Base-by-base conservation (phyloP, 1,140 invertebrate genomes). In the Caerostris darwini region DNA sequence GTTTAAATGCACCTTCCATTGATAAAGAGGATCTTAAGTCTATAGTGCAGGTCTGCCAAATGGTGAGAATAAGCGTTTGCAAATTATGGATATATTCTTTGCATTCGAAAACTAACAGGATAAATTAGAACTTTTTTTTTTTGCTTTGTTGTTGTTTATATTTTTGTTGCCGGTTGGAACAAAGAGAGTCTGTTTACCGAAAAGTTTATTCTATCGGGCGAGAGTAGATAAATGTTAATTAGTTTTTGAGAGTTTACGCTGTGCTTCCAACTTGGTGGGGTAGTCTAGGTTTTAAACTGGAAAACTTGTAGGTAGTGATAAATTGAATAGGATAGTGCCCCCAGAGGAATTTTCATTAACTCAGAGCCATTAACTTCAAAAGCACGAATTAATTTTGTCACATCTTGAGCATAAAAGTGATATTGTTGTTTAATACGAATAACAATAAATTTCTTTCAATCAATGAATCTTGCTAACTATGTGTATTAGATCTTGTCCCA, bases 71-170 rank as follows among this genome's bases (percentile, higher is more conserved):
- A 56, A 58, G 83, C 10, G 12, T 34, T 34, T 77, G 57, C 54
- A 85, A 59, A 85, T 85, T 85, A 85, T 85, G 54, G 83, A 85
- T 85, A 85, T 85, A 34, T 85, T 85, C 57, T 57, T 58, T 85
- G 83, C 56, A 58, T 57, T n/a, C 19, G n/a, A 19, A 85, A 77
- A 50, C 71, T 53, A 34, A 34, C 8, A 5, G 71, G 71, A 77
- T 77, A 77, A 77, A 77, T 53, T 77, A 77, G 71, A 34, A 77
- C 50, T 14, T 64, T 64, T 17, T 77, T 77, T 71, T n/a, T n/a
- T n/a, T n/a, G n/a, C n/a, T n/a, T n/a, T 34, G 2, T 34, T 34
- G 0, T 34, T 34, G 34, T 34, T 77, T 3, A 34, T 50, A 50
- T 77, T 77, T 77, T 53, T 77, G 53, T 77, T 77, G 5, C 71